A percentile compares a stretch with the other conserved stretches of the same genome.
phyloP scores from a whole-genome alignment of 2,888 invertebrate species.

The Ferrisia virgata region DNA sequence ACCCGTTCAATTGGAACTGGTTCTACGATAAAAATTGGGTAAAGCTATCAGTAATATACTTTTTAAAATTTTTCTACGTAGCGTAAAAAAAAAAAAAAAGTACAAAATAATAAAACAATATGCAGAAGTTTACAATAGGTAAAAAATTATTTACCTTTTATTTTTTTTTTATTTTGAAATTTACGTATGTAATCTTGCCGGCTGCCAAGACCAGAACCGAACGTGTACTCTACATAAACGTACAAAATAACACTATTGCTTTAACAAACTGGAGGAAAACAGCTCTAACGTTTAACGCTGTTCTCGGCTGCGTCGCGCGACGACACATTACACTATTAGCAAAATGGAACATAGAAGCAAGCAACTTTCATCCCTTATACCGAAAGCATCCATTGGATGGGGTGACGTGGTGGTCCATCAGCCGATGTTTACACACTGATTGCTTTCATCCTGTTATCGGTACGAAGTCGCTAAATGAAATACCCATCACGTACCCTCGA shows the following conservation, averaged over 20 bases:
- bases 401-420: slow-evolving; percentile 39
- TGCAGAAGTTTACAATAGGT: not conserved
- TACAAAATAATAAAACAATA: too few species aligned
- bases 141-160: not conserved
- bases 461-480: slow-evolving; percentile 45
- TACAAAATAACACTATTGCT: slow-evolving; percentile 36
- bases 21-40: not conserved
- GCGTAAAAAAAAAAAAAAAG: not conserved
- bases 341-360: too few species aligned
- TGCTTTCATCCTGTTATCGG: slow-evolving; percentile 45
- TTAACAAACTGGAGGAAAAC: slow-evolving; percentile 14
- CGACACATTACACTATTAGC: slow-evolving; percentile 23
- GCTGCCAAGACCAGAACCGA: slow-evolving; percentile 29
- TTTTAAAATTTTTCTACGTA: not conserved
- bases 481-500: slow-evolving; percentile 44
- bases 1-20: not conserved
- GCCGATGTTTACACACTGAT: slow-evolving; percentile 45
- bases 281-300: slow-evolving; percentile 40
- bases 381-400: slow-evolving; percentile 31
- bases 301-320: slow-evolving; percentile 2
- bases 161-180: not conserved
- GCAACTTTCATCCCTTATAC: slow-evolving; percentile 40
- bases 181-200: slow-evolving; percentile 14
- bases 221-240: slow-evolving; percentile 39
- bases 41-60: not conserved